Percentiles rank a stretch among this genome's conserved stretches.
Evolutionary conservation across 2,113 vertebrate genomes (phyloP).

Genomic region (Noturus placidus): DNA sequence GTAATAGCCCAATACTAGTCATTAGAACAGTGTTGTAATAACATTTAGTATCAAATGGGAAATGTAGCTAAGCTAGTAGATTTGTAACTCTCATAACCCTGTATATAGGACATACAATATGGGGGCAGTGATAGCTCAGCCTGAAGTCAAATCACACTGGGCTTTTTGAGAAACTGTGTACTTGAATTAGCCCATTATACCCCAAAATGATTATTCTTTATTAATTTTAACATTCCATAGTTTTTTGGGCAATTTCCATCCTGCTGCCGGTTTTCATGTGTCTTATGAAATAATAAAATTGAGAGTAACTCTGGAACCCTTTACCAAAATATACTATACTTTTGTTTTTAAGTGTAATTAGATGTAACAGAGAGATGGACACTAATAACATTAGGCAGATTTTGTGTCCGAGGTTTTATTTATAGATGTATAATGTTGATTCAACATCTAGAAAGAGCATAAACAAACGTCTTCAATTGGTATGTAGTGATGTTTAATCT

Average conservation of each 20-base stretch:
- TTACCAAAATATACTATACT: no score
- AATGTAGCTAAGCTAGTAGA: background rate
- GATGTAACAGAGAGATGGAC: no score
- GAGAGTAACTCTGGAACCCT: no score
- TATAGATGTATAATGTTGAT: no score
- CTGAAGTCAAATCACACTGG: background rate
- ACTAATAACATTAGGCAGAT: no score
- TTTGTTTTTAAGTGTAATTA: no score
- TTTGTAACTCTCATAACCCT: background rate
- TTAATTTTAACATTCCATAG: background rate
- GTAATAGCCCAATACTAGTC: background rate
- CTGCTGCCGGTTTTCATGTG: background rate
- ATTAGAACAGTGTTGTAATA: background rate
- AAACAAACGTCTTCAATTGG: no score
- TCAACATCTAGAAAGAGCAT: no score
- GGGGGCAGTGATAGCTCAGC: background rate
- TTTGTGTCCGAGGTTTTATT: no score
- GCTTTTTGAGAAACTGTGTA: background rate
- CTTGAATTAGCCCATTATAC: background rate
- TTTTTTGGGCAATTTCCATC: background rate
- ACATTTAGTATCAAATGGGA: background rate
- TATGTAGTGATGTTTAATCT: no score
- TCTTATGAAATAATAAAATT: no score
- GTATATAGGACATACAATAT: background rate
- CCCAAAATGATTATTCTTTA: background rate